phyloP scores from a whole-genome alignment of 2,113 vertebrate species.

The Python bivittatus region DNA sequence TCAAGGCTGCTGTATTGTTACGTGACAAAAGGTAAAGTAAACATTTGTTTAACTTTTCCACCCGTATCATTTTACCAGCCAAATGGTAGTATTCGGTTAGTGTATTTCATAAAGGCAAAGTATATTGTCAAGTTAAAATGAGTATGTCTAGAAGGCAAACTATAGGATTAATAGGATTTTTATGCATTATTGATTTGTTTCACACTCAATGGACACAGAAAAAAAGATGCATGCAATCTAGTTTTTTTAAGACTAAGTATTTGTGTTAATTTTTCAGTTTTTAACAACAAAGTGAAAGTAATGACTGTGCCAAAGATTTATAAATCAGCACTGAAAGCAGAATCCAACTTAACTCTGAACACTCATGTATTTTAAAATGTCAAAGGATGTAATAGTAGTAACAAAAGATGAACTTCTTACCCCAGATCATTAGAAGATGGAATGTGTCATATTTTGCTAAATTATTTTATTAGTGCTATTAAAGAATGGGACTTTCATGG shows the following conservation, averaged over 20 bases:
- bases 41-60: conserved; percentile 1
- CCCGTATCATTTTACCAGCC: not conserved
- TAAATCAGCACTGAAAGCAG: not conserved
- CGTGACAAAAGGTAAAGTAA: not conserved
- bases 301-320: not conserved
- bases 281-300: not conserved
- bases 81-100: not conserved
- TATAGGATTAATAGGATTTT: not conserved
- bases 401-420: conserved; percentile 2
- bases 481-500: not conserved
- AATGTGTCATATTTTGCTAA: not conserved
- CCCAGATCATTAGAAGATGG: not conserved
- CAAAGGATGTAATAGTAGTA: conserved; percentile 14
- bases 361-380: not conserved
- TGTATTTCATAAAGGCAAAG: not conserved
- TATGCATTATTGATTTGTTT: not conserved
- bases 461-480: not conserved
- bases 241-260: not conserved
- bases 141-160: not conserved
- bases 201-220: not conserved
- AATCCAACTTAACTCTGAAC: not conserved
- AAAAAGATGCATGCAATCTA: not conserved
- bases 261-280: not conserved
- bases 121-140: not conserved
- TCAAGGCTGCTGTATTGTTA: not conserved